These are phyloP conservation scores for Tolypeutes matacus DNA, from an alignment of 2,797 vertebrate species.

Conservation along the genomic window DNA sequence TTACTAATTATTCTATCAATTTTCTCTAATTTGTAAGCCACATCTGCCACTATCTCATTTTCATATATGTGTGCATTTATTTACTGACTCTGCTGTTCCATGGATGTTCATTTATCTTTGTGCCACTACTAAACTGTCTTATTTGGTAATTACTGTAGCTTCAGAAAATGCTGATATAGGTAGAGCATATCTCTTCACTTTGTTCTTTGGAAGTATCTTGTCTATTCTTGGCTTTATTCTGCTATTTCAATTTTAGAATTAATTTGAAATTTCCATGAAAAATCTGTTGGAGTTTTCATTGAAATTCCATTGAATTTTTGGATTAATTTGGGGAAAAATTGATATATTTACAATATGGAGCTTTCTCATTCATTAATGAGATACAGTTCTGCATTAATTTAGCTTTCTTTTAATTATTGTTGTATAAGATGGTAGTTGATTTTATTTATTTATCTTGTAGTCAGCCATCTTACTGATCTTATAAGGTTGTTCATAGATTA, in stretches of 20 bases:
- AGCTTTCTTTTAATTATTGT: not conserved
- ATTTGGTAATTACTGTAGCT: not conserved
- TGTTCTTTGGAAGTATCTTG: slow-evolving; percentile 18
- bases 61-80: not conserved
- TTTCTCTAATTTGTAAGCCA: slow-evolving; percentile 24
- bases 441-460: not conserved
- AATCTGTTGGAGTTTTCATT: not conserved
- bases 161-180: slow-evolving; percentile 23
- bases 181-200: not conserved
- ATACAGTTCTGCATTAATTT: not conserved
- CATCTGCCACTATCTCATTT: slow-evolving; percentile 22
- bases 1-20: not conserved
- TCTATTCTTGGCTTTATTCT: not conserved
- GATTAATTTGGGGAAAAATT: not conserved
- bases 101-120: not conserved
- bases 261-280: not conserved
- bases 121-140: not conserved
- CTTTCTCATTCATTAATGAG: not conserved
- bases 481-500: not conserved
- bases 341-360: not conserved
- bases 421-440: not conserved
- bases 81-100: not conserved
- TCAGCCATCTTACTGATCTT: not conserved
- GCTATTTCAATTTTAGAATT: slow-evolving; percentile 39
- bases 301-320: not conserved